Base-by-base conservation (phyloP, 2,113 vertebrate species). In the Thalassoma bifasciatum region DNA sequence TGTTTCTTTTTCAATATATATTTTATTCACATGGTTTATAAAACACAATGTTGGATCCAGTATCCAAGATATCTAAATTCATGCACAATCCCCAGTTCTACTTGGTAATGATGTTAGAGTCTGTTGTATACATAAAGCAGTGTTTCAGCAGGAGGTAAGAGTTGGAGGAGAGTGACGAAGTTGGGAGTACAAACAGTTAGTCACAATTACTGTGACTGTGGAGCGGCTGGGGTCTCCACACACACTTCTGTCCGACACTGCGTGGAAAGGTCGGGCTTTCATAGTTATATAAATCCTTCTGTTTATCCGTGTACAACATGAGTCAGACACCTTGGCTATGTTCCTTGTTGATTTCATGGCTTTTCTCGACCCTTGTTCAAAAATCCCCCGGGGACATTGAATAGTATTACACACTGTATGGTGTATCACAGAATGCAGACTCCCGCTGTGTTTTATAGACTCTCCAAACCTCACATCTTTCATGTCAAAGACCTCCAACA, bases 241-340 rank as follows among this genome's bases (percentile, higher is more conserved):
- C 38, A 37, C 3, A 19, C 2, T 34, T 22, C 17, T 16, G 17
- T 52, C 36, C 34, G 24, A 37, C 46, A 24, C 9, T 51, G 10
- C 0, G 59, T 16, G 11, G 13, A 79, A 77, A 77, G 69, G 69
- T 86, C 77, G 74, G 5, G 14, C 44, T 38, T 21, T 64, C 49
- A 46, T 62, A 24, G 0, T 36, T 19, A 72, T 62, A 38, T 11
- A 71, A 73, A 71, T 70, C 13, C 51, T 75, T 19, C 5, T 49
- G 72, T 30, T 38, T 17, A 65, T 34, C 22, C 9, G 23, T 44
- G 11, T 59, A 47, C 64, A 66, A 62, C 34, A 75, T 22, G 30
- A 63, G 21, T 4, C 54, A 54, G 72, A 13, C 44, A 5, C 54
- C 24, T 37, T 42, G 40, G 46, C 61, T 75, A 30, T 64, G 63